Conservation (phyloP, 1,140 invertebrate species). For the Frieseomelitta varia region DNA sequence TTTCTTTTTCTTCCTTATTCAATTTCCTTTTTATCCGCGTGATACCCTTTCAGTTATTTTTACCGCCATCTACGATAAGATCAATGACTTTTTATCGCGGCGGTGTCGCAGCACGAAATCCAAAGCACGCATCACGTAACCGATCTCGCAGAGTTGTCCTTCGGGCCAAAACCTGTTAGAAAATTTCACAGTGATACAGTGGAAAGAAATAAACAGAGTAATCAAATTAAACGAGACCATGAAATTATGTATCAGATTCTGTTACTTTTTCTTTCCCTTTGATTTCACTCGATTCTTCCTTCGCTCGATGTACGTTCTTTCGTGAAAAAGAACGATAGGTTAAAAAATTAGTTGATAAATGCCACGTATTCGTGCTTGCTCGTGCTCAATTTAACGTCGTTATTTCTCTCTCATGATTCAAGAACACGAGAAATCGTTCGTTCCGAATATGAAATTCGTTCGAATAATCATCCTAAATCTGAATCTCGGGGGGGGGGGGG, state of each 20-base stretch:
- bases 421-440: background rate
- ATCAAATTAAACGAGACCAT: background rate
- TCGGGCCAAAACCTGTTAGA: background rate
- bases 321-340: background rate
- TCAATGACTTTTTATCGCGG: slow-evolving; percentile 18
- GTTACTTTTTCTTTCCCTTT: background rate
- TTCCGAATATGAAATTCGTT: background rate
- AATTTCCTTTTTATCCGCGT: background rate
- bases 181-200: no score
- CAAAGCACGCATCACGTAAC: slow-evolving; percentile 14
- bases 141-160: background rate
- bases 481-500: background rate
- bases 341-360: slow-evolving; percentile 6
- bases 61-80: slow-evolving; percentile 20
- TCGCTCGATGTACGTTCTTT: background rate
- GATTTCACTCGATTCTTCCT: background rate
- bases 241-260: background rate
- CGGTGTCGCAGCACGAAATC: slow-evolving; percentile 33
- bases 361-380: background rate
- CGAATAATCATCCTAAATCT: background rate
- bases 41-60: slow-evolving; percentile 23
- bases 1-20: background rate
- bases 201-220: background rate
- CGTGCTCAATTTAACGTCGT: background rate
- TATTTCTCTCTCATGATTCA: background rate